Percentiles rank a stretch among this genome's conserved stretches.
These are phyloP conservation scores for Struthidea cinerea DNA, from an alignment of 2,113 vertebrate species.

Conservation along the genomic window DNA sequence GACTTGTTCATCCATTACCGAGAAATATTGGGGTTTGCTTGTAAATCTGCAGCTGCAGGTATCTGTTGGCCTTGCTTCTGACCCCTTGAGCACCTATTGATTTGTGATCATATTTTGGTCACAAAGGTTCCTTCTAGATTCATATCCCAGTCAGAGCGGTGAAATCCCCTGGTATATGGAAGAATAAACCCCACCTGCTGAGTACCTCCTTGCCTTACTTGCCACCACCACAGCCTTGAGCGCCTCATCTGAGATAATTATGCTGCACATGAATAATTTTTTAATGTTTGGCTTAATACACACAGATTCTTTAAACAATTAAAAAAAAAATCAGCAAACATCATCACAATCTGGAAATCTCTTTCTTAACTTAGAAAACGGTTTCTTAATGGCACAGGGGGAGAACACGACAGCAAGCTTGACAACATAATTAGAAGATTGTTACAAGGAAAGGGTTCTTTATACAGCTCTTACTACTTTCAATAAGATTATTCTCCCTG, in stretches of 20 bases:
- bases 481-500: constrained; percentile 78
- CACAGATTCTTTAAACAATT: constrained; percentile 73
- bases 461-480: constrained; percentile 71
- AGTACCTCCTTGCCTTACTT: neutral
- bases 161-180: neutral
- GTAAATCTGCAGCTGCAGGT: neutral
- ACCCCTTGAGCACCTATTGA: neutral
- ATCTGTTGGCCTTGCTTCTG: neutral
- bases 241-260: constrained; percentile 27
- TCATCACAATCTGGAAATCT: constrained; percentile 76
- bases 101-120: neutral
- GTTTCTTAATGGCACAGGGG: constrained; percentile 74
- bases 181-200: neutral
- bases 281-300: constrained; percentile 76
- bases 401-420: constrained; percentile 72
- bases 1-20: neutral
- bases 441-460: constrained; percentile 74
- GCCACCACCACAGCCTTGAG: neutral
- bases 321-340: constrained; percentile 74
- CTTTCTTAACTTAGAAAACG: constrained; percentile 75
- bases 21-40: neutral
- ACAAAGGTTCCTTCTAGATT: neutral
- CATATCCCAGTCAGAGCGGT: neutral
- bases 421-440: constrained; percentile 85
- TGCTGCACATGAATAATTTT: constrained; percentile 52